Base-by-base conservation (phyloP, 2,113 vertebrate genomes). In the Tragelaphus buxtoni region DNA sequence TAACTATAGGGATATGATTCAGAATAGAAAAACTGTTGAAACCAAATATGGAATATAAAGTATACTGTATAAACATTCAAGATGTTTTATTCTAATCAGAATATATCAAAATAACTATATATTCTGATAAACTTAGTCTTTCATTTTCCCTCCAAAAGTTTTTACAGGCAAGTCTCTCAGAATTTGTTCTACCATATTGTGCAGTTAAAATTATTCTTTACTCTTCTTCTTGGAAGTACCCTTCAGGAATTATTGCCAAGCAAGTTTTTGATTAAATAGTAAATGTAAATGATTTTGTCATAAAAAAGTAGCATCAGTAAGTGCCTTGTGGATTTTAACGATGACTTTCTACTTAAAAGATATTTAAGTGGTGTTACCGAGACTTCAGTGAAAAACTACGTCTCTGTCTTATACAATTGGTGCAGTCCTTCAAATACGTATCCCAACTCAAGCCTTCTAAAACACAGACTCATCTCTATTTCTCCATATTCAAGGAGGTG, bases 261-360 rank as follows among this genome's bases (percentile, higher is more conserved):
- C 18, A 81, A 95, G 14, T 39, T 88, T 93, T 87, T 56, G 20
- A 96, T 96, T 80, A 96, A 92, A 88, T 96, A 93, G 95, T 96
- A 91, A 92, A 51, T 84, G 32, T 76, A 47, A 95, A 77, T 87
- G 26, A 92, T 85, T 93, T 85, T 87, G 47, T 88, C 81, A 42
- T 90, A 95, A 90, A 90, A 72, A 26, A 92, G 12, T 9, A 88
- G 13, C 35, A 45, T 88, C 17, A 20, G 26, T 65, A 90, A 90
- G 32, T 81, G 51, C 35, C 92, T n/a, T 30, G 86, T 35, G 45
- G 77, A 72, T 45, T 72, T 72, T 24, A 17, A 9, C 74, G n/a
- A 56, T 79, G 51, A 35, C 9, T 72, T 49, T 10, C 13, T 47
- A 56, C 61, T 51, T 51, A 74, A 91, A 80, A 63, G 65, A 53